These are phyloP conservation scores for Pachydiplax longipennis DNA, from an alignment of 2,888 invertebrate species.

Conservation along the genomic window DNA sequence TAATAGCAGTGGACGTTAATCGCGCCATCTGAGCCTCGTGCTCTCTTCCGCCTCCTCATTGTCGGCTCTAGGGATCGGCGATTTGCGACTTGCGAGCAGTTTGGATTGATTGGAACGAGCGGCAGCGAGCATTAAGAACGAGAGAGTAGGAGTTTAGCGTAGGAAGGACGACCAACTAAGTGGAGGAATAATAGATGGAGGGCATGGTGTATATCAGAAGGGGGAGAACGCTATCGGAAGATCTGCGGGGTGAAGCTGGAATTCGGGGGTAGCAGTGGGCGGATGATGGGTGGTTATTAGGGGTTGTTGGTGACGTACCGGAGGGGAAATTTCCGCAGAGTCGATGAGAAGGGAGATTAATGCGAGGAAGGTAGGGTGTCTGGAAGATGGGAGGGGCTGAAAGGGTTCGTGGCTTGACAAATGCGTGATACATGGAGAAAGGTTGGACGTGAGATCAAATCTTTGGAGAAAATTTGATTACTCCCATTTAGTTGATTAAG, in stretches of 20 bases:
- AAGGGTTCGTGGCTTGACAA: conserved; percentile 8
- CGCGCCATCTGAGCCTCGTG: background rate
- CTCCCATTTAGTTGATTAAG: conserved; percentile 43
- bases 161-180: background rate
- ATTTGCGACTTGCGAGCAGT: background rate
- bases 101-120: conserved; percentile 26
- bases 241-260: background rate
- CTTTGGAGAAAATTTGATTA: conserved; percentile 43
- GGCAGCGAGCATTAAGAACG: background rate
- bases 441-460: conserved; percentile 43
- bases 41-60: background rate
- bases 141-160: background rate
- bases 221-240: background rate
- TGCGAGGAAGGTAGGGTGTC: conserved; percentile 8
- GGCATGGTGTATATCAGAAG: background rate
- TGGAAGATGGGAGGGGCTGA: background rate
- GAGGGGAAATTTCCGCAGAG: background rate
- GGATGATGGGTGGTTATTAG: conserved; percentile 42
- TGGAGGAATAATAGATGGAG: conserved; percentile 36
- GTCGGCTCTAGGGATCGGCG: background rate
- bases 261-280: background rate
- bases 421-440: conserved; percentile 25
- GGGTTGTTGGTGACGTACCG: conserved; percentile 35
- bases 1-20: conserved; percentile 11
- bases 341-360: conserved; percentile 44